Evolutionary conservation across 1,140 invertebrate species (phyloP).

Genomic region (Tetramorium parvispinum): DNA sequence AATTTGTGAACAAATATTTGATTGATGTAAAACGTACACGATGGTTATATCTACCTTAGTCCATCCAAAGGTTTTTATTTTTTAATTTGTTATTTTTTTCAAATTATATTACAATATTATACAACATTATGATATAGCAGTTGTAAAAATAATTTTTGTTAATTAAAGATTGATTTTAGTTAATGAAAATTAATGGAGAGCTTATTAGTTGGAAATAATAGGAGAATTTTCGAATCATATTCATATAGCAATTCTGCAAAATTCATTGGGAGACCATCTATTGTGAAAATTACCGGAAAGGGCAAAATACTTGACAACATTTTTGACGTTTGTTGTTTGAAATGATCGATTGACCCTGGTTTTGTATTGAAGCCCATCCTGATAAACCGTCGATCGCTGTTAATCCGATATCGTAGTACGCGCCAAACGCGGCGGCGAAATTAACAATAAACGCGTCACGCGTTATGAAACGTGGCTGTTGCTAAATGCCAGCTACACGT

Average conservation of each 20-base stretch:
- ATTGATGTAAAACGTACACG: neutral
- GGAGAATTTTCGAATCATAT: neutral
- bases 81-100: neutral
- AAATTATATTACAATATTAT: neutral
- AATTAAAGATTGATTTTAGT: neutral
- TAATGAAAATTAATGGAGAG: neutral
- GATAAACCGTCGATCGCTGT: slow-evolving; percentile 49
- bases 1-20: slow-evolving; percentile 38
- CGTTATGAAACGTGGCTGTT: slow-evolving; percentile 46
- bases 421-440: slow-evolving; percentile 27
- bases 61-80: neutral
- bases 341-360: slow-evolving; percentile 44
- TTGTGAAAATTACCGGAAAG: slow-evolving; percentile 1
- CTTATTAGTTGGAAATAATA: neutral
- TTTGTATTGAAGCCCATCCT: slow-evolving; percentile 4
- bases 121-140: neutral
- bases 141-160: slow-evolving; percentile 1
- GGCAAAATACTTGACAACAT: slow-evolving; percentile 4
- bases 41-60: neutral
- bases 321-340: slow-evolving; percentile 29
- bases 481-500: slow-evolving; percentile 45
- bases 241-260: neutral
- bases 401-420: slow-evolving; percentile 39
- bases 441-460: slow-evolving; percentile 56
- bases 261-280: neutral